phyloP scores from a whole-genome alignment of 2,113 vertebrate species.

The Bubo bubo region DNA sequence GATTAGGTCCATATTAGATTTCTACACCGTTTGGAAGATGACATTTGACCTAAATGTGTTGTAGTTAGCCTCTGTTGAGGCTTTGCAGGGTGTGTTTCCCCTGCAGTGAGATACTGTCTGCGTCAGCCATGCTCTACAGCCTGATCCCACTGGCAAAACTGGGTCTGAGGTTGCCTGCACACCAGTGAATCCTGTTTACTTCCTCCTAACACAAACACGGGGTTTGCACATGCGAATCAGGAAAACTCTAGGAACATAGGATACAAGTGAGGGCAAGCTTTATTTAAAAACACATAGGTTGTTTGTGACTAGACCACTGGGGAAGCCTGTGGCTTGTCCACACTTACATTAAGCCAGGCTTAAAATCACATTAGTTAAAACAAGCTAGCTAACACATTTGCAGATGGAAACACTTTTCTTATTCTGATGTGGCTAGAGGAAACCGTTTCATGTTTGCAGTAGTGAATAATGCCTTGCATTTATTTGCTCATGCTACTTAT shows the following conservation, averaged over 20 bases:
- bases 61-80: not conserved
- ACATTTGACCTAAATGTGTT: not conserved
- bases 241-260: not conserved
- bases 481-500: not conserved
- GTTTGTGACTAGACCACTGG: not conserved
- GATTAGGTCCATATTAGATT: not conserved
- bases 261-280: not conserved
- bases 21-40: not conserved
- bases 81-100: not conserved
- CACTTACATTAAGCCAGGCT: not conserved
- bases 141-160: not conserved
- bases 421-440: not conserved
- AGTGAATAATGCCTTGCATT: not conserved
- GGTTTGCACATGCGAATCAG: not conserved
- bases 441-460: not conserved
- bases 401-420: slow-evolving; percentile 4
- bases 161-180: not conserved
- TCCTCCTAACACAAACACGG: not conserved
- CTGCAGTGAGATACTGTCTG: rapidly evolving
- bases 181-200: not conserved
- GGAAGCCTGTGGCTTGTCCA: not conserved
- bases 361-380: slow-evolving; percentile 18
- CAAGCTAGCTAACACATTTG: not conserved
- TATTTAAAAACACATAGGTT: not conserved
- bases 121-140: not conserved